phyloP scores from a whole-genome alignment of 1,140 invertebrate species.

The Cherax quadricarinatus region DNA sequence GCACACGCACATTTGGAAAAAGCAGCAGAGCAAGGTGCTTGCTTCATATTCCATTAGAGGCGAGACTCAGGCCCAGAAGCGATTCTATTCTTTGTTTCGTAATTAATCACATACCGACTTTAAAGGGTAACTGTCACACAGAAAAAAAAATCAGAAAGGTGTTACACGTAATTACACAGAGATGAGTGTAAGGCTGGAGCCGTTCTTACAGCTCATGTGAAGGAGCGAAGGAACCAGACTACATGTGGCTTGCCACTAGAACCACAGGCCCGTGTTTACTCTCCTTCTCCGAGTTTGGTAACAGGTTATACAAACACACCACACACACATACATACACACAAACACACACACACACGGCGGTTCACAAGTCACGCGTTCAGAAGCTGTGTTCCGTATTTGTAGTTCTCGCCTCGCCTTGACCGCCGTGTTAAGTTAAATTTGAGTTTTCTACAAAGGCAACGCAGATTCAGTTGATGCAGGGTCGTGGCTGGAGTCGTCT shows the following conservation, averaged over 20 bases:
- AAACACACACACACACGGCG: neutral
- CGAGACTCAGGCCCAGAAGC: too few relatives aligned
- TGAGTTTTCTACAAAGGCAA: neutral
- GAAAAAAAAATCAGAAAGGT: too few relatives aligned
- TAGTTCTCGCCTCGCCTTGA: slow-evolving; percentile 6
- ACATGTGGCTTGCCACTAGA: neutral
- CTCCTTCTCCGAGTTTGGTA: neutral
- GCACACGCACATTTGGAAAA: too few relatives aligned
- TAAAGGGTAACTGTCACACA: too few relatives aligned
- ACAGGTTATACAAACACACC: neutral
- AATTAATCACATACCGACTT: too few relatives aligned
- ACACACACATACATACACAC: too few relatives aligned
- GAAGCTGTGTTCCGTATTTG: slow-evolving; percentile 12
- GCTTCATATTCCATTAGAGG: too few relatives aligned
- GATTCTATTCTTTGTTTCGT: too few relatives aligned
- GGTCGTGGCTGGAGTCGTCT: neutral
- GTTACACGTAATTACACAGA: too few relatives aligned
- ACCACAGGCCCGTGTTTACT: neutral
- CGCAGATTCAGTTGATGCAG: neutral
- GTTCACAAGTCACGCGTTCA: neutral
- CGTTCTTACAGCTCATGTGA: too few relatives aligned
- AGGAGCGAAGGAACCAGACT: neutral
- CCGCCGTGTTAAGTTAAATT: slow-evolving; percentile 19
- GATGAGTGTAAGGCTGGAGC: too few relatives aligned
- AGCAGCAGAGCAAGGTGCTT: too few relatives aligned